Percentiles rank a stretch among this genome's conserved stretches.
Conservation (phyloP, 1,140 invertebrate genomes). For the Adoxophyes honmai region DNA sequence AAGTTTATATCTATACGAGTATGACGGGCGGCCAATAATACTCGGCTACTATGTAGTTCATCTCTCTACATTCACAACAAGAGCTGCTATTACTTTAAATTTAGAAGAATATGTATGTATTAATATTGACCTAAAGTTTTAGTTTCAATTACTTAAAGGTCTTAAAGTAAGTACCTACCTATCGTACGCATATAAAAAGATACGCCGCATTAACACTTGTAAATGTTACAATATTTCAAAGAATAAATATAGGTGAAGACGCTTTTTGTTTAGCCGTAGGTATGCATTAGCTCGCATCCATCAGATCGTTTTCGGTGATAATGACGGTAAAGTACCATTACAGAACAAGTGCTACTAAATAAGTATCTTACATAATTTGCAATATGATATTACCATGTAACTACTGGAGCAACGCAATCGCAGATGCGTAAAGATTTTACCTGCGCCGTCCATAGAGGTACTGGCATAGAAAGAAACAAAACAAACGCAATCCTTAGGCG, state of each 20-base stretch:
- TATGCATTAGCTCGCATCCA: conserved; percentile 3
- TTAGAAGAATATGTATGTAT: no score
- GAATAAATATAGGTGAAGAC: conserved; percentile 8
- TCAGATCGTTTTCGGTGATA: conserved; percentile 6
- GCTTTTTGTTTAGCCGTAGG: neutral
- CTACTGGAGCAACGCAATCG: no score
- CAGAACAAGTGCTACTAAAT: neutral
- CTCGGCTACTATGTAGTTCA: no score
- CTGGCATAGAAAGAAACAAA: neutral
- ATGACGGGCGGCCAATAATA: no score
- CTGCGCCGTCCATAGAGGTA: no score
- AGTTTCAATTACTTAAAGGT: no score
- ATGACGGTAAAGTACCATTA: conserved; percentile 3
- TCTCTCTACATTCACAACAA: no score
- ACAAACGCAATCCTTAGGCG: conserved; percentile 15
- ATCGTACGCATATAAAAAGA: neutral
- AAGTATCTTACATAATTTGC: conserved; percentile 9
- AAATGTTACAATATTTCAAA: conserved; percentile 6
- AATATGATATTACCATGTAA: conserved; percentile 1
- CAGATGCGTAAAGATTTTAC: no score
- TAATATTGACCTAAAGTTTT: no score
- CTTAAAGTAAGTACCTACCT: no score
- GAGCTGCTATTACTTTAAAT: no score
- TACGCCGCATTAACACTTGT: neutral
- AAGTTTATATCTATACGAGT: no score